phyloP scores from a whole-genome alignment of 2,888 invertebrate genomes.

The Petrolisthes cinctipes region DNA sequence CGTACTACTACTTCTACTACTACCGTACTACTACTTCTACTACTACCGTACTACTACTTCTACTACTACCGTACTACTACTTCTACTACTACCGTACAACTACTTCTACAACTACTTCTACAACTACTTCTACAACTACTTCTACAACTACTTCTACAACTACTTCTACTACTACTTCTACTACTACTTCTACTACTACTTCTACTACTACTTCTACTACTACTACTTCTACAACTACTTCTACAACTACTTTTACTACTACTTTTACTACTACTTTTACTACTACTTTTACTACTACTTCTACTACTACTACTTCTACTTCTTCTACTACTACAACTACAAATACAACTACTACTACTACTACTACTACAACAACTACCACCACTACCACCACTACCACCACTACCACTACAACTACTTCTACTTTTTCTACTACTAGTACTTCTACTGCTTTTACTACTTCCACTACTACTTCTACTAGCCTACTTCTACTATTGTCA shows the following conservation, averaged over 20 bases:
- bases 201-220: neutral
- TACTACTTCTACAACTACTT: neutral
- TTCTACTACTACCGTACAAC: neutral
- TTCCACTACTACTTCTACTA: neutral
- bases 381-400: constrained; percentile 1
- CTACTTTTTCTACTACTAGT: neutral
- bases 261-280: neutral
- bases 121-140: neutral
- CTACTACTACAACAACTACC: neutral
- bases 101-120: no score
- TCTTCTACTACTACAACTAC: neutral
- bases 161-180: neutral
- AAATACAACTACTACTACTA: no score
- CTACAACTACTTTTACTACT: neutral
- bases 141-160: no score
- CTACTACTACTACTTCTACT: neutral
- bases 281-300: neutral
- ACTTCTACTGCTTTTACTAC: neutral
- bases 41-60: neutral
- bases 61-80: neutral
- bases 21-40: neutral
- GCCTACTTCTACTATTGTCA: neutral
- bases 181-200: neutral
- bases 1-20: neutral
- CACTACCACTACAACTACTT: neutral